Base-by-base conservation (phyloP, 37 sponge, comb jelly and placozoan species). In the Corticium candelabrum region DNA sequence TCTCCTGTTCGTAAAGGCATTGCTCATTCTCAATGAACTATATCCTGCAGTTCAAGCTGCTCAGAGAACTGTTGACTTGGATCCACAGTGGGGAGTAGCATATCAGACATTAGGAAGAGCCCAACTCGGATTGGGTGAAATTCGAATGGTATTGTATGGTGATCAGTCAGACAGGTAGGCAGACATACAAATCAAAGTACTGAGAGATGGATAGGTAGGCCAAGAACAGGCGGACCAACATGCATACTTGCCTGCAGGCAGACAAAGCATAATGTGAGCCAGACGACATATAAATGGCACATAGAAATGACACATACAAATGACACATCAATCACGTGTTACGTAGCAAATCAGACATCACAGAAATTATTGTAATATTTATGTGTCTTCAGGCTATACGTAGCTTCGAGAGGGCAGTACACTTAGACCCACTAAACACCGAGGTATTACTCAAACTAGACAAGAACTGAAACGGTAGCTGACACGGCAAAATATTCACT, bases 81-180 rank as follows among this genome's bases (percentile, higher is more conserved):
- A 82, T 1, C 82, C 85, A 31, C 79, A 62, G 1, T 96, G 97
- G 89, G 5, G 83, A 11, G 41, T 82, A 4, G 94, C 82, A 0
- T 68, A 82, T 34, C 94, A 93, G 75, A 90, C 89, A 3, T 77
- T 96, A 34, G 94, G 92, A 2, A 40, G 97, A 77, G 88, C 94
- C 40, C 97, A 96, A 73, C 68, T 96, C 3, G 91, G 89, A 15
- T 38, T 90, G 1, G 94, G 97, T 80, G 94, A 96, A 78, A 68
- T 96, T 32, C 38, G 87, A 1, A 79, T 96, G 87, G 95, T 87
- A 27, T 38, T 68, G 69, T n/a, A n/a, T 32, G 39, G 67, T n/a
- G 7, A 1, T 56, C 67, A 2, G 27, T 78, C 56, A 2, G 36
- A 2, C 35, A 37, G n/a, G 37, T 38, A 34, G 21, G 34, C 68